These are phyloP conservation scores for Oeneis ivallda DNA, from an alignment of 2,888 invertebrate species.

Conservation along the genomic window DNA sequence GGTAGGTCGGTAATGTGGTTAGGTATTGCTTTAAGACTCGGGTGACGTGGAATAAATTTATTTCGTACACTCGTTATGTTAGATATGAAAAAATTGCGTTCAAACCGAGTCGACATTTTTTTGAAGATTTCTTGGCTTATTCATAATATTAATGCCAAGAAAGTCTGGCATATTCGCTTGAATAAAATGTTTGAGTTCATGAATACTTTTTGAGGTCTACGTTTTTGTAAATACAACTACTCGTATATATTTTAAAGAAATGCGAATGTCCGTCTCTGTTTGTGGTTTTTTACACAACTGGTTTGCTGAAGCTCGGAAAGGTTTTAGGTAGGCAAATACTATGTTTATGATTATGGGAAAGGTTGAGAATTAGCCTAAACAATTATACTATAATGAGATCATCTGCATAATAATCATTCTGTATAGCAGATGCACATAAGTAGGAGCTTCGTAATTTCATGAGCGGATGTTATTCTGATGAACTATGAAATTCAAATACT, in stretches of 20 bases:
- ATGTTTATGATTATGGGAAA: too few relatives aligned
- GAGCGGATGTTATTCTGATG: neutral
- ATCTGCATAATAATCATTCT: too few relatives aligned
- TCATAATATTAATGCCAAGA: constrained; percentile 28
- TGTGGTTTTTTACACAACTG: too few relatives aligned
- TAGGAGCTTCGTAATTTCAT: neutral
- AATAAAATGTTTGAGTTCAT: constrained; percentile 18
- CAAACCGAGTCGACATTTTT: constrained; percentile 27
- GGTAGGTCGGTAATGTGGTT: constrained; percentile 42
- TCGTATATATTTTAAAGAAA: neutral
- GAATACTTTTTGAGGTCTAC: neutral
- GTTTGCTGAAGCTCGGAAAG: too few relatives aligned
- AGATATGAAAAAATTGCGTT: constrained; percentile 55
- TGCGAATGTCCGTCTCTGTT: neutral
- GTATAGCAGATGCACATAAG: too few relatives aligned
- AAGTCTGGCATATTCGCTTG: constrained; percentile 20
- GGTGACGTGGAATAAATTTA: constrained; percentile 48
- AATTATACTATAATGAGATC: too few relatives aligned
- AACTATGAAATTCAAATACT: constrained; percentile 13
- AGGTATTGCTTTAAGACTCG: constrained; percentile 39
- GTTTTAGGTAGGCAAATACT: too few relatives aligned
- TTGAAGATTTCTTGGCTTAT: constrained; percentile 30
- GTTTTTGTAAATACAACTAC: neutral
- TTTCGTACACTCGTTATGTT: constrained; percentile 52
- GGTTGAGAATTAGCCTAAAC: too few relatives aligned